Evolutionary conservation across 2,797 vertebrate species (phyloP).

Genomic region (Uromys caudimaculatus): DNA sequence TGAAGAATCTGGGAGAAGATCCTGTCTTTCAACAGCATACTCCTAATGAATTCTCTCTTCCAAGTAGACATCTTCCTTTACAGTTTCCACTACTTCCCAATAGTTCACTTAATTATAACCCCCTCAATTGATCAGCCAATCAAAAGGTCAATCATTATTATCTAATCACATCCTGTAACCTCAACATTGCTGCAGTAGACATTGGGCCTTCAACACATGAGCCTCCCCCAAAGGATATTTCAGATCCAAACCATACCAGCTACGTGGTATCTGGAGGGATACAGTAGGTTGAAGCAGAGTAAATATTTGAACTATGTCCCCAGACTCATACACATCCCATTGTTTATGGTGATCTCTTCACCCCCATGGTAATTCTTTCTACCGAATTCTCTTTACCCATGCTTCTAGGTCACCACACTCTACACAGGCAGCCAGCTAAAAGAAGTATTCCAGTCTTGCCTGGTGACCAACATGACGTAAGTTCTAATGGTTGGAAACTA

Average conservation of each 20-base stretch:
- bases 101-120: neutral
- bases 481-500: neutral
- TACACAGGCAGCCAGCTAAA: conserved; percentile 58
- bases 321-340: neutral
- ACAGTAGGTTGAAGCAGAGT: neutral
- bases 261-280: neutral
- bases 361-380: neutral
- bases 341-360: neutral
- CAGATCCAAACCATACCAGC: neutral
- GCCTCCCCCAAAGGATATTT: neutral
- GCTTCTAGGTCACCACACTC: conserved; percentile 66
- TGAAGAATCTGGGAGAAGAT: neutral
- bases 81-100: neutral
- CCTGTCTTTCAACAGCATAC: neutral
- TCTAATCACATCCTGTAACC: neutral
- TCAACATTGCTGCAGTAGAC: neutral
- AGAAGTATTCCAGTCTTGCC: conserved; percentile 37
- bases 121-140: neutral
- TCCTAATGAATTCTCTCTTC: neutral
- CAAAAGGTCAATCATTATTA: neutral
- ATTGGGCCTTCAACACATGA: neutral
- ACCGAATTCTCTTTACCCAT: neutral
- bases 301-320: neutral
- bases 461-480: conserved; percentile 74
- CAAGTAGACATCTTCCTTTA: neutral